These are phyloP conservation scores for Poecilia velifera DNA, from an alignment of 2,797 vertebrate species.

Conservation along the genomic window DNA sequence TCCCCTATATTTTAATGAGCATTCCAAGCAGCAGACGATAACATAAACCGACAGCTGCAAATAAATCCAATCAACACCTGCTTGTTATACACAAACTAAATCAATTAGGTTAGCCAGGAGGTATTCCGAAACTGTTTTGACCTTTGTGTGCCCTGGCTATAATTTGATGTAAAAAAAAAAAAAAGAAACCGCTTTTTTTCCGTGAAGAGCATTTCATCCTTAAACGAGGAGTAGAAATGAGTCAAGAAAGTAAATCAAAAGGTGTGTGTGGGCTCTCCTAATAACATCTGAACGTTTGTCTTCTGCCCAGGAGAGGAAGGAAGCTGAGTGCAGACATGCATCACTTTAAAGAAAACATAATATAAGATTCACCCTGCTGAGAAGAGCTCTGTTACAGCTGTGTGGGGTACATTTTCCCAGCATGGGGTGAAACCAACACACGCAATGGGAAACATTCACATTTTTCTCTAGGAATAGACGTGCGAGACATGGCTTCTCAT, in stretches of 20 bases:
- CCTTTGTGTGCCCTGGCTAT: conserved; percentile 16
- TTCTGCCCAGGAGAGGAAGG: conserved; percentile 20
- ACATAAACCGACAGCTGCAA: conserved; percentile 12
- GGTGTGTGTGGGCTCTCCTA: conserved; percentile 16
- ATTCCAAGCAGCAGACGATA: background rate
- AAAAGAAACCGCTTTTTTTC: background rate
- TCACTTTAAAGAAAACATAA: conserved; percentile 50
- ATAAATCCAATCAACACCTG: conserved; percentile 7
- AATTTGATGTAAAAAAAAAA: conserved; percentile 13
- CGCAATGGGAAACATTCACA: conserved; percentile 26
- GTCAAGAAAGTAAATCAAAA: conserved; percentile 18
- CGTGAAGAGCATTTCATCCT: background rate
- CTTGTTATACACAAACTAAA: conserved; percentile 8
- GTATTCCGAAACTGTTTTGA: conserved; percentile 7
- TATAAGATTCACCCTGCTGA: conserved; percentile 45
- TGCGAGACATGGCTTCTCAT: conserved; percentile 42
- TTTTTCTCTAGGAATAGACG: conserved; percentile 25
- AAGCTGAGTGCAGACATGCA: conserved; percentile 39
- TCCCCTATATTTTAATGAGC: conserved; percentile 13
- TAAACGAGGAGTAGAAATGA: conserved; percentile 5
- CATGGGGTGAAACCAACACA: conserved; percentile 31
- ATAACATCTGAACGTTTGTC: conserved; percentile 22
- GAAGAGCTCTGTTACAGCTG: conserved; percentile 46
- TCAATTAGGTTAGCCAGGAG: background rate
- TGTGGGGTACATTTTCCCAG: conserved; percentile 24